These are phyloP conservation scores for Drosophila subobscura DNA, from an alignment of 1,140 invertebrate genomes.

Conservation along the genomic window DNA sequence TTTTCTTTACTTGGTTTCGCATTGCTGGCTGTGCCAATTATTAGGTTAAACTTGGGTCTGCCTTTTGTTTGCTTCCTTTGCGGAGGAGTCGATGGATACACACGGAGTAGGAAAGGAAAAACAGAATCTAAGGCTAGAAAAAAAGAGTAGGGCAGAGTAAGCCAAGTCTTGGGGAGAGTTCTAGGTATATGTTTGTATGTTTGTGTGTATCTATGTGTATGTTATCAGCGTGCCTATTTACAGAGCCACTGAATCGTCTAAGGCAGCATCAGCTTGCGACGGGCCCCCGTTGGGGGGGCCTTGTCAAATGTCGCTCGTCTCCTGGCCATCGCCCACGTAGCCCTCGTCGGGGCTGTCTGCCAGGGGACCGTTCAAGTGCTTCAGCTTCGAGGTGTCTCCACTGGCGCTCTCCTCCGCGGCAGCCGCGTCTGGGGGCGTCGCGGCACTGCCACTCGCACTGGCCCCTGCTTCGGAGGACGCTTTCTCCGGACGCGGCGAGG, in stretches of 20 bases:
- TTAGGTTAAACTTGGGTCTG: constrained; percentile 52
- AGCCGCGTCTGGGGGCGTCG: constrained; percentile 81
- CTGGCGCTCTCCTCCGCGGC: constrained; percentile 78
- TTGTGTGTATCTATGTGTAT: constrained; percentile 32
- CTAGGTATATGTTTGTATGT: constrained; percentile 19
- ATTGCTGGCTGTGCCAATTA: constrained; percentile 40
- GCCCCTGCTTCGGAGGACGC: neutral
- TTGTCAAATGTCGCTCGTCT: constrained; percentile 86
- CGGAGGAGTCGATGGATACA: constrained; percentile 16
- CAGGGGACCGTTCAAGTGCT: constrained; percentile 85
- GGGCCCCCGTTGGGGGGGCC: constrained; percentile 34
- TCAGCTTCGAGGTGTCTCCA: constrained; percentile 68
- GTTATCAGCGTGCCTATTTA: constrained; percentile 65
- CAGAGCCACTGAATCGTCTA: constrained; percentile 82
- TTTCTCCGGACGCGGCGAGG: constrained; percentile 54
- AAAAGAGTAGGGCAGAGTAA: no score
- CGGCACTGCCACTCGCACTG: neutral
- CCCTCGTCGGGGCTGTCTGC: constrained; percentile 94
- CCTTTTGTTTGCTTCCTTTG: constrained; percentile 45
- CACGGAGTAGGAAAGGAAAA: constrained; percentile 22
- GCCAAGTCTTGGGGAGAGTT: constrained; percentile 1
- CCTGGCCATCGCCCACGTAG: constrained; percentile 90
- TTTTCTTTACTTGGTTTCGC: neutral
- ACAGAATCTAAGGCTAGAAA: no score
- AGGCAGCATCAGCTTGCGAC: constrained; percentile 49